phyloP scores from a whole-genome alignment of 2,113 vertebrate genomes.

The Pyxicephalus adspersus region DNA sequence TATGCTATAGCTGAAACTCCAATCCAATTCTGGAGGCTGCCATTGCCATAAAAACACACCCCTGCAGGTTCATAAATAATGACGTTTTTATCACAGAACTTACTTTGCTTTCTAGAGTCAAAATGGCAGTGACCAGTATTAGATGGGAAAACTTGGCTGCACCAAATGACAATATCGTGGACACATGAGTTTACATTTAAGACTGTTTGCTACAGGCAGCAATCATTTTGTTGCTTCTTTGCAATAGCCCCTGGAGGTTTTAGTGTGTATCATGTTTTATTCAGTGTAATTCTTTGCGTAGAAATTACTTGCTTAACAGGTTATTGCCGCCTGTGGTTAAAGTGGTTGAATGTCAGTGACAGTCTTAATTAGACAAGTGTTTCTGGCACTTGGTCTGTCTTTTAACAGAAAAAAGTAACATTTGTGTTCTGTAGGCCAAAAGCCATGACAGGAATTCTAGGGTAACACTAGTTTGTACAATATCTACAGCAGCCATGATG shows the following conservation, averaged over 20 bases:
- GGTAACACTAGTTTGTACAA: slow-evolving; percentile 48
- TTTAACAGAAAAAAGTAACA: neutral
- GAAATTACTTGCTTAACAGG: slow-evolving; percentile 18
- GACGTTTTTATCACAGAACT: too few relatives aligned
- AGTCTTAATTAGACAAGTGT: slow-evolving; percentile 18
- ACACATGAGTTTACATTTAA: too few relatives aligned
- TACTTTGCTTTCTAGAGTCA: too few relatives aligned
- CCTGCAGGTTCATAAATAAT: too few relatives aligned
- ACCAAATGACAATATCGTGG: too few relatives aligned
- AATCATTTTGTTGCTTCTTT: neutral
- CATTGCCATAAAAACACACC: too few relatives aligned
- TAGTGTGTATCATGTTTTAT: slow-evolving; percentile 13
- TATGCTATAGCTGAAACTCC: too few relatives aligned
- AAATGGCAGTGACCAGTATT: too few relatives aligned
- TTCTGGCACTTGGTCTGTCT: slow-evolving; percentile 11
- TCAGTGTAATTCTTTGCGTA: neutral
- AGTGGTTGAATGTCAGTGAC: neutral
- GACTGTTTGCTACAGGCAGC: neutral
- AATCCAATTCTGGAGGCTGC: too few relatives aligned
- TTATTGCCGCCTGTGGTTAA: neutral
- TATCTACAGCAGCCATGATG: slow-evolving; percentile 62
- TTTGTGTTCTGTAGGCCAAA: slow-evolving; percentile 35
- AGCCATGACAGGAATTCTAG: slow-evolving; percentile 55
- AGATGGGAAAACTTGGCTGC: too few relatives aligned
- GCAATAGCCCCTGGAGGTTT: neutral